Evolutionary conservation across 2,113 vertebrate genomes (phyloP), one percentile per base, ranked within the genome.

Genomic region (Miniopterus natalensis): DNA sequence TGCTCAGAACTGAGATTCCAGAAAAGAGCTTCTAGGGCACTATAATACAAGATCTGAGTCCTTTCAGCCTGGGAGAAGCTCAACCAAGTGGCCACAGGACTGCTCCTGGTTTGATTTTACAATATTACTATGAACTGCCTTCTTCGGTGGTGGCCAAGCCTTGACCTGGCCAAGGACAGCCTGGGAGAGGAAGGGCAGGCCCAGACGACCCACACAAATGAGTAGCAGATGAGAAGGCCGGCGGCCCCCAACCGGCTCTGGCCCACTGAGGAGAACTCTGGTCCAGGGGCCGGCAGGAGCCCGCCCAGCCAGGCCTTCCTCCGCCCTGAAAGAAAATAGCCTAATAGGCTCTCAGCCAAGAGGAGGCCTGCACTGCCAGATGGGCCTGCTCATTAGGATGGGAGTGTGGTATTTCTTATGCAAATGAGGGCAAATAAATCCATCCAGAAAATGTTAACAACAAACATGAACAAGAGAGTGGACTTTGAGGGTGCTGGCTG

Each of bases 331-430:
- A 95, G 96, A 92, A 79, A 98, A 93, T 42, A 88, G 70, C 74
- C 89, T 97, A 96, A 97, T 98, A 40, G 95, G 96, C 84, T 96
- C 94, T 96, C 88, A 95, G 91, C 96, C 59, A 42, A 96, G 95
- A 83, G 92, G 90, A 96, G 75, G 55, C 0, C 45, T 77, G 66
- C 1, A 0, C 70, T 57, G 25, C 83, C 97, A 98, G 95, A 96
- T 92, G 90, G 96, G 49, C 83, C 29, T 0, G 0, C 86, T 98
- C 92, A 96, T 87, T 96, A n/a, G n/a, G 42, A 88, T 42, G 21
- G 61, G 65, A 80, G 45, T 63, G 2, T 73, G 85, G 70, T 92
- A 91, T 96, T 97, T 90, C 78, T 95, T 83, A 98, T 95, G 96
- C 49, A 96, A 95, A 98, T 96, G 57, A 93, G 47, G 86, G 92